Evolutionary conservation across 2,888 invertebrate genomes (phyloP), one percentile per base, ranked within the genome.

Genomic region (Byasa hedistus): DNA sequence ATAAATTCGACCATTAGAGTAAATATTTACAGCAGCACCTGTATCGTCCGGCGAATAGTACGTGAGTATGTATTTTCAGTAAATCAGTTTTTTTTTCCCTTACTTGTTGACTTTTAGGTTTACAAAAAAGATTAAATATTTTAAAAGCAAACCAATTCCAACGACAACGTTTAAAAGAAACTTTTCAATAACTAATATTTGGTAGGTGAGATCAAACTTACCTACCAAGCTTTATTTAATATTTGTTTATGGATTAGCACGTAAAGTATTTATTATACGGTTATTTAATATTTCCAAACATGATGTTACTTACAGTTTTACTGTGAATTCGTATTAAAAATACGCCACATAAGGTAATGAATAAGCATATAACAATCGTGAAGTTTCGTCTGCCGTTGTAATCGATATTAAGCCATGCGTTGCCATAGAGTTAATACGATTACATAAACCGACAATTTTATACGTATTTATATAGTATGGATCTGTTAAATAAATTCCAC

Each of bases 401-500:
- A 51, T 23, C 61, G 23, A 61, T 65, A 56, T 39, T 48, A 4
- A 48, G 44, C 22, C 22, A 57, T 58, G 55, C 44, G 59, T 60
- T 65, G n/a, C 57, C 54, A 57, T 48, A 57, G 52, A 39, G 58
- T 44, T 59, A 58, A 27, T 61, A 55, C 64, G 70, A 68, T 66
- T 71, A 71, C 69, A 72, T 71, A 71, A 70, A 64, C 71, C 63
- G 68, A 61, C 68, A 77, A 76, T 74, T 73, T 72, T 65, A 56
- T 61, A 62, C 32, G 54, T 61, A 59, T 73, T 71, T 69, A 63
- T 70, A 67, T 66, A 72, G 69, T 68, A 72, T 64, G 70, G 73
- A 73, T 71, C 68, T 71, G 69, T 72, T 75, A 76, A 77, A 79
- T 73, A 75, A 79, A 69, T 76, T 75, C 75, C 73, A 75, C 75